Conservation (phyloP, 2,113 vertebrate genomes). For the Pithys albifrons region DNA sequence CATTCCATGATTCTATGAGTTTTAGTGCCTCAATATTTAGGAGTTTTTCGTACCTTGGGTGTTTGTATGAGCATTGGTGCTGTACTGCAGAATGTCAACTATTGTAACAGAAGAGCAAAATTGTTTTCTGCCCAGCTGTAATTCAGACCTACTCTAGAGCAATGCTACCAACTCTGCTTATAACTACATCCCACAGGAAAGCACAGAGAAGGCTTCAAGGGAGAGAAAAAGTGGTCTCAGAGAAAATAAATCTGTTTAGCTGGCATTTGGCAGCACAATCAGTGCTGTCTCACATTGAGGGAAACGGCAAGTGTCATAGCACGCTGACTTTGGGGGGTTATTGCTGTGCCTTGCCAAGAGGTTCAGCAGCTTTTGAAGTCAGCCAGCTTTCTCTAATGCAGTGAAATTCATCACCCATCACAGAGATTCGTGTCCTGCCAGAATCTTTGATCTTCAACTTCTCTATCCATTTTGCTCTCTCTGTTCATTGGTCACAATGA, state of each 20-base stretch:
- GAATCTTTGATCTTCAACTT: slow-evolving; percentile 55
- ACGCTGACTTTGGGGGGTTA: neutral
- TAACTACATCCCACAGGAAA: neutral
- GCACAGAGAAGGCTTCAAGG: neutral
- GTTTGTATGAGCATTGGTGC: neutral
- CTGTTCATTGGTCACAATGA: slow-evolving; percentile 47
- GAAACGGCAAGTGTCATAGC: slow-evolving; percentile 24
- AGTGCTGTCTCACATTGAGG: neutral
- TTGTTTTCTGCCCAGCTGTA: neutral
- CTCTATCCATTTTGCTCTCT: slow-evolving; percentile 34
- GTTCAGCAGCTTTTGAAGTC: slow-evolving; percentile 33
- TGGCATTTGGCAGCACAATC: neutral
- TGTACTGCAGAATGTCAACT: neutral
- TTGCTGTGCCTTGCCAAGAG: slow-evolving; percentile 19
- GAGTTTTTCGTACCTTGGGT: fast-evolving
- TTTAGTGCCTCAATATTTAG: neutral
- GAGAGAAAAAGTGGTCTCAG: neutral
- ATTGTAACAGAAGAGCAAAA: neutral
- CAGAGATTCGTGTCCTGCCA: neutral
- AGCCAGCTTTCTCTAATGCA: neutral
- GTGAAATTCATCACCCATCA: slow-evolving; percentile 46
- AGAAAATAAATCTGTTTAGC: slow-evolving; percentile 8
- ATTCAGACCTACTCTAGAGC: neutral
- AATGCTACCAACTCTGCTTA: neutral
- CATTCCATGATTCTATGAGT: neutral